Base-by-base conservation (phyloP, 2,113 vertebrate species). In the Acrocephalus kingi region DNA sequence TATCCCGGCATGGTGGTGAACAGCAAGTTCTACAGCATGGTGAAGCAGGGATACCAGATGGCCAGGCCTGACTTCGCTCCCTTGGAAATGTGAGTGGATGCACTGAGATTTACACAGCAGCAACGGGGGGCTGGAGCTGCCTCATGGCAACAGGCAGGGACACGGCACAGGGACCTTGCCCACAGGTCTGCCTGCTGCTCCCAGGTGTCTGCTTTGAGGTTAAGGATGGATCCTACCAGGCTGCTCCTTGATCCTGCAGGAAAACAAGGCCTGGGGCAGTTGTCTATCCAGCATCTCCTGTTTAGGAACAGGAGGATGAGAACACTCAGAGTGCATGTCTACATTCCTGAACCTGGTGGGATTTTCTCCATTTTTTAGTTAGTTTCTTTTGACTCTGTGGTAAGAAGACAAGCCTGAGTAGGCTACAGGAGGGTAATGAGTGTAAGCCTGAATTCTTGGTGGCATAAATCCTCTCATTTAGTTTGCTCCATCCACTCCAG, bases 31-130 rank as follows among this genome's bases (percentile, higher is more conserved):
- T 99, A 99, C 87, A 99, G 99, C 92, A 98, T 99, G 99, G 98
- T 99, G 93, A 99, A 99, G 91, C 97, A 98, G 27, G 99, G 99
- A 10, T 99, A 99, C 95, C 99, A 99, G 97, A 99, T 99, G 99
- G 98, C 98, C 84, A 98, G 99, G 85, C 99, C 99, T 0, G 98
- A 98, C 59, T 99, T 99, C 12, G 98, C 99, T 43, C 98, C 98
- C 25, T 97, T 98, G 84, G 98, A 99, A 95, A 98, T 99, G 99
- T 99, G 97, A 98, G 99, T 83, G 84, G 41, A 19, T 28, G 25
- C 1, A 2, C 48, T 0, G 6, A 52, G 68, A 16, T 11, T 28
- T 43, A 69, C 41, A 18, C 13, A 21, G 0, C 7, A 64, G 30
- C 0, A 2, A 49, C 2, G 45, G 9, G 52, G 10, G 21, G 18